Percentiles rank a stretch among this genome's conserved stretches.
phyloP scores from a whole-genome alignment of 2,113 vertebrate species.

The Chamaea fasciata region DNA sequence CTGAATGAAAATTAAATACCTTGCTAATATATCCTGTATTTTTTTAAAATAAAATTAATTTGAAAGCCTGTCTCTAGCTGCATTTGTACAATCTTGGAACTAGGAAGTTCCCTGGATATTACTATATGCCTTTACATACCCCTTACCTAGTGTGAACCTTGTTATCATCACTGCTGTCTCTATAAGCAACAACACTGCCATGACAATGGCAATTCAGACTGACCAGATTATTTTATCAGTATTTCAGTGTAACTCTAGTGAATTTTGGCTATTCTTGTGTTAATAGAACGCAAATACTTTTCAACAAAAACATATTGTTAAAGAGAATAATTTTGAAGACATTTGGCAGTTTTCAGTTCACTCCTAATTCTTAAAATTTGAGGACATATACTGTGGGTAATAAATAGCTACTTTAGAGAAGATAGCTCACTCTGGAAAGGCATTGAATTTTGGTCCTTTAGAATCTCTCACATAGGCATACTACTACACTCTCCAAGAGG shows the following conservation, averaged over 20 bases:
- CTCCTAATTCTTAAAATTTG: not conserved
- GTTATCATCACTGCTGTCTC: not conserved
- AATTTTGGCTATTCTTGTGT: not conserved
- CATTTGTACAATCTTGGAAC: not conserved
- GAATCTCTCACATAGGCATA: not conserved
- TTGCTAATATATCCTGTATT: not conserved
- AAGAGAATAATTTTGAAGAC: rapidly evolving
- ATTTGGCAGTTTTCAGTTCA: not conserved
- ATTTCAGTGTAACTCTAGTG: not conserved
- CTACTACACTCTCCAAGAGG: not conserved
- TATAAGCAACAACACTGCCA: not conserved
- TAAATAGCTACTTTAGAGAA: not conserved
- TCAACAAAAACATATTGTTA: not conserved
- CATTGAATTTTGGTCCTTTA: not conserved
- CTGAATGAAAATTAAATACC: not conserved
- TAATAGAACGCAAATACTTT: not conserved
- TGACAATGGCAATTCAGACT: not conserved
- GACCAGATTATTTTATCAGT: not conserved
- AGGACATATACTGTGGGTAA: not conserved
- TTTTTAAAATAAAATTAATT: not conserved
- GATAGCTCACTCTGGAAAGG: not conserved
- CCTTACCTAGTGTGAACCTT: not conserved
- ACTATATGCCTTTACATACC: too few relatives aligned
- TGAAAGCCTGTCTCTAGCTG: not conserved
- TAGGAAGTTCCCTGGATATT: not conserved